A percentile compares a stretch with the other conserved stretches of the same genome.
These are phyloP conservation scores for Chymomyza procnemis DNA, from an alignment of 2,888 invertebrate genomes.

Conservation along the genomic window DNA sequence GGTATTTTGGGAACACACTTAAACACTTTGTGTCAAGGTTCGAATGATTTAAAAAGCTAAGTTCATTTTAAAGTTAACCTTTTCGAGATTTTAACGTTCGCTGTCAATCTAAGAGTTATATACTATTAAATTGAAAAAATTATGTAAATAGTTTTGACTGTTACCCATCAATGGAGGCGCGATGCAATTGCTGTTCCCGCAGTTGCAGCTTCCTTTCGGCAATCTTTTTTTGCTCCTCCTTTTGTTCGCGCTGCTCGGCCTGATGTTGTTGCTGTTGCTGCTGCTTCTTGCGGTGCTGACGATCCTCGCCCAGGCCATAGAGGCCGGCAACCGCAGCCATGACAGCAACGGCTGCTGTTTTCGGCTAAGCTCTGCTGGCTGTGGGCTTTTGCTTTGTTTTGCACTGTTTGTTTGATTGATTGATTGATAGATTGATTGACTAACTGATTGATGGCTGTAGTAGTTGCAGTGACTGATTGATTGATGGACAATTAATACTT, in stretches of 20 bases:
- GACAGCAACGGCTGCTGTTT: conserved; percentile 12
- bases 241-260: conserved; percentile 81
- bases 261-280: conserved; percentile 80
- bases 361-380: background rate
- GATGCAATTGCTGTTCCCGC: conserved; percentile 64
- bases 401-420: conserved; percentile 6
- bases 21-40: too few relatives aligned
- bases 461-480: conserved; percentile 17
- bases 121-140: too few relatives aligned
- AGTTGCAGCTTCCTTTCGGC: conserved; percentile 73
- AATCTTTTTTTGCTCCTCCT: conserved; percentile 78
- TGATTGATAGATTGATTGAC: conserved; percentile 19
- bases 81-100: too few relatives aligned
- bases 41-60: too few relatives aligned
- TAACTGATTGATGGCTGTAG: background rate
- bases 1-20: too few relatives aligned
- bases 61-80: too few relatives aligned
- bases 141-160: too few relatives aligned
- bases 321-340: conserved; percentile 90
- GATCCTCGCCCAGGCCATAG: conserved; percentile 88
- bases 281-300: conserved; percentile 79
- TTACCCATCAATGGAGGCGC: conserved; percentile 76
- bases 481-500: background rate
- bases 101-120: too few relatives aligned
- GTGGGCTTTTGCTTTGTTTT: background rate